A percentile compares a stretch with the other conserved stretches of the same genome.
Conservation (phyloP, 2,888 invertebrate species). For the Dicyrtomina minuta region DNA sequence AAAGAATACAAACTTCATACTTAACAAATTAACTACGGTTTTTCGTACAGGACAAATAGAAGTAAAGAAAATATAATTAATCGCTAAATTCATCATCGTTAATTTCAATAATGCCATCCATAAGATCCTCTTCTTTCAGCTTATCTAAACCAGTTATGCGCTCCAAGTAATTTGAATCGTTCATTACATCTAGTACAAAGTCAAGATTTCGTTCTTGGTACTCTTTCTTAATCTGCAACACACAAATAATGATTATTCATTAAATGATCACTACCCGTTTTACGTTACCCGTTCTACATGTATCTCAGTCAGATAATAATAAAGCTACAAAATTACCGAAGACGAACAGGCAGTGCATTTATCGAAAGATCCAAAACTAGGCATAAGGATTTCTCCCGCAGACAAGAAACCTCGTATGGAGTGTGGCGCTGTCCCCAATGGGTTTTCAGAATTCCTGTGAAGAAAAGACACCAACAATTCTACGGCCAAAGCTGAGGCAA, state of each 20-base stretch:
- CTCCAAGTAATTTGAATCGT: constrained; percentile 78
- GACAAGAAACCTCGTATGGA: constrained; percentile 89
- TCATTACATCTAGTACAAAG: constrained; percentile 77
- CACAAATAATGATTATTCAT: background rate
- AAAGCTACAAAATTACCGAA: constrained; percentile 55
- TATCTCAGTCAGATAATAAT: constrained; percentile 5
- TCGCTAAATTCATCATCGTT: constrained; percentile 43
- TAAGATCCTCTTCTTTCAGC: constrained; percentile 57
- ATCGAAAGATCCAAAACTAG: constrained; percentile 80
- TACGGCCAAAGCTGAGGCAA: constrained; percentile 86
- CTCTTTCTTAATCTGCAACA: constrained; percentile 46
- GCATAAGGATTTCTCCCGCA: constrained; percentile 76
- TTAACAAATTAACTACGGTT: background rate
- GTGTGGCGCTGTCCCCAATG: constrained; percentile 85
- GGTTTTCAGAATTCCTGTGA: constrained; percentile 69
- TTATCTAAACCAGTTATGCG: constrained; percentile 75
- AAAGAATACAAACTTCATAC: background rate
- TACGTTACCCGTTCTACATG: background rate
- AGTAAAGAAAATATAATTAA: background rate
- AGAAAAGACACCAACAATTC: constrained; percentile 83
- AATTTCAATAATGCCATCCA: constrained; percentile 54
- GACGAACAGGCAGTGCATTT: constrained; percentile 91
- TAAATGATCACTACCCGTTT: background rate
- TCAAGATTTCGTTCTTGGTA: constrained; percentile 63
- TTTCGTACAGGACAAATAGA: background rate